Evolutionary conservation across 2,797 vertebrate species (phyloP), one percentile per base, ranked within the genome.

Genomic region (Myoxocephalus aenaeus): DNA sequence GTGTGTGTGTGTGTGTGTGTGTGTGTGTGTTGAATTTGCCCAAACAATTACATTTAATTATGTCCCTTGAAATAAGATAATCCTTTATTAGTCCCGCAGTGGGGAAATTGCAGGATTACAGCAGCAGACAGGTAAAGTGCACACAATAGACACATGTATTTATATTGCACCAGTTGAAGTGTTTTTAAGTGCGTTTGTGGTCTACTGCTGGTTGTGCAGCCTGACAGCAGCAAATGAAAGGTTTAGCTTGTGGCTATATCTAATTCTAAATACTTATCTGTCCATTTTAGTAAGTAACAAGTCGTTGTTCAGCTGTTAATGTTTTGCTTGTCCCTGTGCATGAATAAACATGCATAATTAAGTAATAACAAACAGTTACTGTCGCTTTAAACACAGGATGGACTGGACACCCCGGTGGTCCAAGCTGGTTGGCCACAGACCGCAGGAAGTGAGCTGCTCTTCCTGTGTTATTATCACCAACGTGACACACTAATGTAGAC

Each of bases 391-490:
- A 25, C 9, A 36, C 12, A 7, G 1, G 0, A 44, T 58, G 44
- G 67, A 6, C 17, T 40, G n/a, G 17, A 38, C 62, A 14, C 13
- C 51, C 32, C 58, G 42, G 10, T 20, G 44, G 2, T 44, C 9
- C 14, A 22, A 36, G 34, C 79, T 85, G 88, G 57, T 91, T 91
- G 88, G 90, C 17, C 74, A 51, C 57, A 63, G 61, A 3, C 14
- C 10, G 20, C 4, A 59, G 90, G 90, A 92, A 90, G 81, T 90
- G 40, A 14, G 11, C 4, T 12, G 61, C 14, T 66, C 68, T 79
- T 89, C 84, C 88, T 83, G 85, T 82, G 73, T 87, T 84, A 11
- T 85, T 66, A 61, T 77, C 50, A 3, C 62, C 14, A 29, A 53
- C n/a, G 50, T 53, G n/a, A 10, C 40, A 27, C 58, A 32, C 18